These are phyloP conservation scores for Meliscaeva auricollis DNA, from an alignment of 2,888 invertebrate genomes.

Conservation along the genomic window DNA sequence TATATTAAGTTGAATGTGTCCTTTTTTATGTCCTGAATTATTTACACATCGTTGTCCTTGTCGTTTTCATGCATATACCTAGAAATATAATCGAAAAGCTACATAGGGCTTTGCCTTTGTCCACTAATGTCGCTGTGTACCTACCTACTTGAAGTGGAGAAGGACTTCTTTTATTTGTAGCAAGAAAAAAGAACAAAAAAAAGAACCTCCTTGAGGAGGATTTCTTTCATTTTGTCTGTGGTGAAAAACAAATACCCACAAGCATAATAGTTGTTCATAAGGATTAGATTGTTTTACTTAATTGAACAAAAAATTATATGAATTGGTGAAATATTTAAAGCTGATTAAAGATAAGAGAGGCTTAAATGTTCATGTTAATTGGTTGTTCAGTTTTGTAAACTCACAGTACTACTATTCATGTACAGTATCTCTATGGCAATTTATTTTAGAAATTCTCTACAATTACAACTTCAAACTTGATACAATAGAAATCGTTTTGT, in stretches of 20 bases:
- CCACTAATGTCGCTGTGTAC: slow-evolving; percentile 39
- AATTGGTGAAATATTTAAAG: slow-evolving; percentile 38
- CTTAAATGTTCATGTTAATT: too few species aligned
- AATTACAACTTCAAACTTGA: too few species aligned
- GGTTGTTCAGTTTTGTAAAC: too few species aligned
- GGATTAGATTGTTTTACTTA: slow-evolving; percentile 40
- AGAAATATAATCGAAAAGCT: slow-evolving; percentile 12
- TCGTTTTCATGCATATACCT: slow-evolving; percentile 2
- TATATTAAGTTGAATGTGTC: slow-evolving; percentile 67
- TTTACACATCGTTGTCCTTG: slow-evolving; percentile 63
- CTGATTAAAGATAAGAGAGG: neutral
- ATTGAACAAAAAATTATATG: slow-evolving; percentile 66
- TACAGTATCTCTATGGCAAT: too few species aligned
- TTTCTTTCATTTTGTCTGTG: slow-evolving; percentile 34
- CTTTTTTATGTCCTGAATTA: slow-evolving; percentile 74
- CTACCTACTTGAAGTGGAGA: slow-evolving; percentile 37
- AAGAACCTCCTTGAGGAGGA: slow-evolving; percentile 66
- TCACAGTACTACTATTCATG: too few species aligned
- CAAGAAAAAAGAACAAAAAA: too few species aligned
- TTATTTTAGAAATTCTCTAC: too few species aligned
- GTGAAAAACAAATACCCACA: slow-evolving; percentile 39
- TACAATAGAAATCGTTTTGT: too few species aligned
- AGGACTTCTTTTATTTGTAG: slow-evolving; percentile 46
- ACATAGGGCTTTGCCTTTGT: slow-evolving; percentile 58
- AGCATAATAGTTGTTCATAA: slow-evolving; percentile 7